Conservation (phyloP, 2,113 vertebrate species). For the Macquaria australasica region DNA sequence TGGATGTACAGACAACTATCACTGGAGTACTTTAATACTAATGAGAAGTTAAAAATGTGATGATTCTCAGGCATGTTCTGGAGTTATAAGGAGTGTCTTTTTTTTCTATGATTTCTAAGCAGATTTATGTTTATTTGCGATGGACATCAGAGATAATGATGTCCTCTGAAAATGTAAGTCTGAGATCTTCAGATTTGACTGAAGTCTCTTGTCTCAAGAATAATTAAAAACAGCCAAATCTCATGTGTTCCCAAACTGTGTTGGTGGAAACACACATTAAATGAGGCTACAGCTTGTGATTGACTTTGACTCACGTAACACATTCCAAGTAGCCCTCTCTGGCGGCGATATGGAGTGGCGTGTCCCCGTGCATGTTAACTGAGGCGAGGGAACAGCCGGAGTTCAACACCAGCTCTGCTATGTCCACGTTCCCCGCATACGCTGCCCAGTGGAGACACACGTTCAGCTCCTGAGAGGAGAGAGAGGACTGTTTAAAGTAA, state of each 20-base stretch:
- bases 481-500: constrained; percentile 41
- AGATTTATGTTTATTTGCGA: too few species aligned
- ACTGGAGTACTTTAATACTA: too few species aligned
- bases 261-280: not conserved
- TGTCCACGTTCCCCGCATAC: constrained; percentile 91
- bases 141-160: too few species aligned
- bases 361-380: constrained; percentile 92
- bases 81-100: too few species aligned
- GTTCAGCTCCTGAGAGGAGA: constrained; percentile 88
- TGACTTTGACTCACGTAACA: constrained; percentile 87
- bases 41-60: too few species aligned
- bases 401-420: constrained; percentile 92
- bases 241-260: too few species aligned
- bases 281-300: not conserved
- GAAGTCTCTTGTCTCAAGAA: too few species aligned
- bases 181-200: too few species aligned
- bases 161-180: too few species aligned
- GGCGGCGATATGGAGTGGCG: constrained; percentile 91
- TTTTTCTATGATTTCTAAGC: too few species aligned
- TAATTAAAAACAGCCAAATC: not conserved
- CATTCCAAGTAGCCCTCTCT: constrained; percentile 92
- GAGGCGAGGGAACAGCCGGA: constrained; percentile 90
- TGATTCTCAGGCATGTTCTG: too few species aligned
- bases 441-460: constrained; percentile 95
- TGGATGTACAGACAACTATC: too few species aligned